Evolutionary conservation across 2,888 invertebrate genomes (phyloP).

Genomic region (Pristionchus exspectatus): DNA sequence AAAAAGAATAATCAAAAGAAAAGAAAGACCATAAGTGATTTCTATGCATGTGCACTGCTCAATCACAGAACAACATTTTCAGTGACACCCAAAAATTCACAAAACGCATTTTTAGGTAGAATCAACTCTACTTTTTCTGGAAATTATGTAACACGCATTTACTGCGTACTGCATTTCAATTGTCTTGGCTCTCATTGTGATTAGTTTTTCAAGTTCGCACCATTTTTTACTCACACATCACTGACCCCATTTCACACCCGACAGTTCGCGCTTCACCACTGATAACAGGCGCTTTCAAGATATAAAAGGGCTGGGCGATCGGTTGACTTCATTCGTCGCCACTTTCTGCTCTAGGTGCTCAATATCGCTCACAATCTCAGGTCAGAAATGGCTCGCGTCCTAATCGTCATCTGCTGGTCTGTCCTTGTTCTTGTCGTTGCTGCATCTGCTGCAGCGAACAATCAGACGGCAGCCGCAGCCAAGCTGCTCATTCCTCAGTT

Average conservation of each 20-base stretch:
- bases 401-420: background rate
- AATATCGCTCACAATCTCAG: background rate
- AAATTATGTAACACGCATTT: too few relatives aligned
- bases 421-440: background rate
- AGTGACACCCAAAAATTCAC: too few relatives aligned
- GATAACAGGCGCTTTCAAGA: background rate
- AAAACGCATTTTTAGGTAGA: too few relatives aligned
- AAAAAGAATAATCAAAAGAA: too few relatives aligned
- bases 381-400: background rate
- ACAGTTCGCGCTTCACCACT: background rate
- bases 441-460: background rate
- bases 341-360: background rate
- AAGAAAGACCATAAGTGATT: too few relatives aligned
- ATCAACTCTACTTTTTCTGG: too few relatives aligned
- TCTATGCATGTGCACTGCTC: too few relatives aligned
- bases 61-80: too few relatives aligned
- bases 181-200: too few relatives aligned
- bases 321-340: background rate
- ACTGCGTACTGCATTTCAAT: too few relatives aligned
- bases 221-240: too few relatives aligned
- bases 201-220: too few relatives aligned
- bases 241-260: background rate
- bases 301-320: background rate
- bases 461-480: background rate
- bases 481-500: background rate